Conservation (phyloP, 2,888 invertebrate species). For the Oeneis ivallda region DNA sequence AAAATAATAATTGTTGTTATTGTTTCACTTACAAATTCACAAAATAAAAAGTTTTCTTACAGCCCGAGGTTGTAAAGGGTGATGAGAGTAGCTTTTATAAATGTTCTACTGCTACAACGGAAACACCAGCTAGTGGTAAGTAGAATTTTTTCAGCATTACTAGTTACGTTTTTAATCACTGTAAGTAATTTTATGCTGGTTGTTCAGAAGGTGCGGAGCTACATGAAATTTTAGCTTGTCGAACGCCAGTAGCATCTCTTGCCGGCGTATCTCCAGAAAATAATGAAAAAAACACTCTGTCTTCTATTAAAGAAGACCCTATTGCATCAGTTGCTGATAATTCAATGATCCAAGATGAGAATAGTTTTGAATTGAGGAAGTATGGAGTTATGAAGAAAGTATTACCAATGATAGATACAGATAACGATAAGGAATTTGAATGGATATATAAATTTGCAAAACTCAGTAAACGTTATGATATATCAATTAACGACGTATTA, state of each 20-base stretch:
- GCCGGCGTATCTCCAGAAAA: conserved; percentile 32
- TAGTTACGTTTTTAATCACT: background rate
- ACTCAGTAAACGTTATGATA: conserved; percentile 42
- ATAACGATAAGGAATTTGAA: conserved; percentile 54
- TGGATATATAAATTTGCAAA: conserved; percentile 64
- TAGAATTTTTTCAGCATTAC: background rate
- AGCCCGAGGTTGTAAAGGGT: background rate
- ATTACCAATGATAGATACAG: conserved; percentile 58
- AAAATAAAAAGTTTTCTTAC: background rate
- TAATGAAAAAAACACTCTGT: conserved; percentile 29
- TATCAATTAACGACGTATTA: conserved; percentile 62
- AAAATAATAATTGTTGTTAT: background rate
- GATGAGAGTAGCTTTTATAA: conserved; percentile 39
- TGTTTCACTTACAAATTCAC: background rate
- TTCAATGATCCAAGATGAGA: conserved; percentile 39
- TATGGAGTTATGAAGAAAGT: conserved; percentile 53
- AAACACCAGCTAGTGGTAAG: conserved; percentile 47
- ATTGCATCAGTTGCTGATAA: conserved; percentile 14
- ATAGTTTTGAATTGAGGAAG: conserved; percentile 45
- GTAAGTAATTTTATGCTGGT: conserved; percentile 4
- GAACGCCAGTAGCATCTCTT: conserved; percentile 38
- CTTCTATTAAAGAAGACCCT: background rate
- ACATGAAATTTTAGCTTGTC: conserved; percentile 43
- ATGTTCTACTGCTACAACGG: conserved; percentile 42
- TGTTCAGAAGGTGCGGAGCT: conserved; percentile 43